phyloP scores from a whole-genome alignment of 1,140 invertebrate species.

The Nymphalis io region DNA sequence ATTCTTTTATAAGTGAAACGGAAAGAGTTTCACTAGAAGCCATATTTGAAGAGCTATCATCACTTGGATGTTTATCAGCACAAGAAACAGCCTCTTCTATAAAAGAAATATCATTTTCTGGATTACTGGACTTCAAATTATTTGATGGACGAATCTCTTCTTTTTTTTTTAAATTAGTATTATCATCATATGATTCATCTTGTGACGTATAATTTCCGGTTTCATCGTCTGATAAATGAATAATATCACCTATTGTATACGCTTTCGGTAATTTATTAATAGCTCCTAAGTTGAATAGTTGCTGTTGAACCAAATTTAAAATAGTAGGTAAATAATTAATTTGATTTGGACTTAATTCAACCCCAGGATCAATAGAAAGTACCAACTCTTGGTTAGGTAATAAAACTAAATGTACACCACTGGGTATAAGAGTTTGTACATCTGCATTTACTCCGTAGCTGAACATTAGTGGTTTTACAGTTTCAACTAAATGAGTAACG shows the following conservation, averaged over 20 bases:
- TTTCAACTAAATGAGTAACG: not conserved
- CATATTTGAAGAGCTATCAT: not conserved
- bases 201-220: not conserved
- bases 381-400: conserved; percentile 45
- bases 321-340: conserved; percentile 32
- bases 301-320: conserved; percentile 18
- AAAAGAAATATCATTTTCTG: not conserved
- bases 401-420: conserved; percentile 49
- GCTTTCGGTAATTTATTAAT: not conserved
- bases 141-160: not conserved
- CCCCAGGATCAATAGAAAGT: conserved; percentile 41
- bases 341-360: conserved; percentile 36
- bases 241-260: not conserved
- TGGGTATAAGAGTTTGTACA: conserved; percentile 37
- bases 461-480: not conserved
- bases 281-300: not conserved
- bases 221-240: conserved; percentile 15
- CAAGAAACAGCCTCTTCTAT: not conserved
- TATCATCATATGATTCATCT: not conserved
- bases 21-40: not conserved
- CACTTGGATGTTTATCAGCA: not conserved
- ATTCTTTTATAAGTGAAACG: not conserved
- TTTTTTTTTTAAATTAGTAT: not conserved
- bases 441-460: not conserved
- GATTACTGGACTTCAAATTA: not conserved